Evolutionary conservation across 2,888 invertebrate species (phyloP).

Genomic region (Tetranychus piercei): DNA sequence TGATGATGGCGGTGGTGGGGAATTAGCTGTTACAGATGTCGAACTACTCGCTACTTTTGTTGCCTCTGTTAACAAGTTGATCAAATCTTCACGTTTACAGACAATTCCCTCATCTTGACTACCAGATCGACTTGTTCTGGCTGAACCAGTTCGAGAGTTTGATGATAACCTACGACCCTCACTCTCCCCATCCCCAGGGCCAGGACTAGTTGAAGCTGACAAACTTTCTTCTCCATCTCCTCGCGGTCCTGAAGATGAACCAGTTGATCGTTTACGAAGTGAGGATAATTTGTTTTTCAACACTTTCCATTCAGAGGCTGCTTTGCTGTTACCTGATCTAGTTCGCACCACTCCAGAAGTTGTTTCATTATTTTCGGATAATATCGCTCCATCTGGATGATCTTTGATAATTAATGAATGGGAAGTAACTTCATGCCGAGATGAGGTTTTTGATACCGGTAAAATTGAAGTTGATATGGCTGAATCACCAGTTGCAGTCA

Average conservation of each 20-base stretch:
- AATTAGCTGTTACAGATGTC: neutral
- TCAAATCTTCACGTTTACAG: slow-evolving; percentile 20
- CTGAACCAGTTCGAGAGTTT: neutral
- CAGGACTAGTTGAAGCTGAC: neutral
- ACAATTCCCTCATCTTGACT: slow-evolving; percentile 18
- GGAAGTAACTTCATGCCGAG: neutral
- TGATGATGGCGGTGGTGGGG: neutral
- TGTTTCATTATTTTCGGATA: neutral
- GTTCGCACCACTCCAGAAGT: neutral
- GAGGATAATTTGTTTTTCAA: slow-evolving; percentile 12
- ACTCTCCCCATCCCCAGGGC: neutral
- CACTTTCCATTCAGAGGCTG: slow-evolving; percentile 9
- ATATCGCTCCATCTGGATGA: neutral
- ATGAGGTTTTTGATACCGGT: neutral
- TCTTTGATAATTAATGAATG: neutral
- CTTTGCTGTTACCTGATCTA: slow-evolving; percentile 4
- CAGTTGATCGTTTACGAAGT: slow-evolving; percentile 8
- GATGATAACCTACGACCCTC: neutral
- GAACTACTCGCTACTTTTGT: neutral
- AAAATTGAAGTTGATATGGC: neutral
- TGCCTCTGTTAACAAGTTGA: slow-evolving; percentile 7
- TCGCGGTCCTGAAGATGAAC: neutral
- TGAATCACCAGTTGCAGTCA: neutral
- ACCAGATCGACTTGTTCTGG: neutral
- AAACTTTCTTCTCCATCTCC: neutral